phyloP scores from a whole-genome alignment of 2,113 vertebrate genomes.

The Cyanocitta stelleri region DNA sequence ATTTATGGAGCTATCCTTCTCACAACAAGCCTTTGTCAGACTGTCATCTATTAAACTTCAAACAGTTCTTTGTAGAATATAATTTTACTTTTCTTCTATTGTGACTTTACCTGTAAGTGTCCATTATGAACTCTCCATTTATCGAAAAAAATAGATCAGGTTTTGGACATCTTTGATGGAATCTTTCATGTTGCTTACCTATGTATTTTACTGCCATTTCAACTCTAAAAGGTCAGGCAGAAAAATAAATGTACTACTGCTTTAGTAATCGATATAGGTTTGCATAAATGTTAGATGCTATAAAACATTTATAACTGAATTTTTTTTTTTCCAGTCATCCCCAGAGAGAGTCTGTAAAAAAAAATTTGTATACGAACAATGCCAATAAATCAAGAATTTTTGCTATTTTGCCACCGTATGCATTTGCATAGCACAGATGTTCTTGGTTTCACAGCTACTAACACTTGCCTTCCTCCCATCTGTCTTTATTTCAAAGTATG shows the following conservation, averaged over 20 bases:
- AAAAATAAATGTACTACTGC: not conserved
- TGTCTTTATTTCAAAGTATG: not conserved
- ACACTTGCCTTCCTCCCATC: not conserved
- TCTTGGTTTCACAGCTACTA: not conserved
- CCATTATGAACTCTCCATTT: not conserved
- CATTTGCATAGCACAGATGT: not conserved
- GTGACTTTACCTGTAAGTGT: not conserved
- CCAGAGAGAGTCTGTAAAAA: not conserved
- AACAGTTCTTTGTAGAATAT: not conserved
- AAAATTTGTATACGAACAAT: not conserved
- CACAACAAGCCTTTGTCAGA: not conserved
- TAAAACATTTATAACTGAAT: not conserved
- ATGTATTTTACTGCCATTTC: not conserved
- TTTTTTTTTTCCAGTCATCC: not conserved
- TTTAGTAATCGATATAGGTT: not conserved
- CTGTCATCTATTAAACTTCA: not conserved
- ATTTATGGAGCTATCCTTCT: not conserved
- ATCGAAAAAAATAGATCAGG: not conserved
- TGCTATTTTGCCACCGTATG: not conserved
- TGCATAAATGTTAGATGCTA: fast-evolving
- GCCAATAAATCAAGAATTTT: not conserved
- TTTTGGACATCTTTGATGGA: not conserved
- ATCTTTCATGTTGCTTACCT: not conserved
- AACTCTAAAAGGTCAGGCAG: not conserved
- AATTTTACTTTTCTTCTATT: not conserved